Conservation (phyloP, 1,140 invertebrate species). For the Bradysia coprophila region DNA sequence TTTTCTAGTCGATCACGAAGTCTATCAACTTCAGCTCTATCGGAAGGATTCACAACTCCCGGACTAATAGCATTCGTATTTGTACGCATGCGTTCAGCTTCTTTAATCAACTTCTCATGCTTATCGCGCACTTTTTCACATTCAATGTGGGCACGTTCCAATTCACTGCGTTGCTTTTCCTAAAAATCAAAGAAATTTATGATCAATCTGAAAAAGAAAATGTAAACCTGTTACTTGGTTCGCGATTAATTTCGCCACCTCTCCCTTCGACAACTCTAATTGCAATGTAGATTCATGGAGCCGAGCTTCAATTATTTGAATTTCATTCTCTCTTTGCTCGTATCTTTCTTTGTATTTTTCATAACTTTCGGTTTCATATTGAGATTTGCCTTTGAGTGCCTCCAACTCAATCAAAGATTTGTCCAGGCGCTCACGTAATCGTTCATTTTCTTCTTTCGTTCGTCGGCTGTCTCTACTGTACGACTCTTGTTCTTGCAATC, state of each 20-base stretch:
- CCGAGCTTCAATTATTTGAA: conserved; percentile 56
- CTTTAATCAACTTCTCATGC: conserved; percentile 53
- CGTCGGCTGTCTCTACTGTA: conserved; percentile 49
- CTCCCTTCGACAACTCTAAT: conserved; percentile 55
- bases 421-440: conserved; percentile 62
- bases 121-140: conserved; percentile 68
- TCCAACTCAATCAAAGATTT: conserved; percentile 63
- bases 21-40: conserved; percentile 53
- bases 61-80: conserved; percentile 17
- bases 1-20: conserved; percentile 73
- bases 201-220: neutral
- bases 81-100: conserved; percentile 22
- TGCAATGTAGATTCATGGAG: conserved; percentile 62
- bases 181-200: conserved; percentile 18
- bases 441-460: conserved; percentile 65
- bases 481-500: conserved; percentile 50
- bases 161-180: conserved; percentile 56
- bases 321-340: conserved; percentile 50
- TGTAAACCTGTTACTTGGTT: conserved; percentile 9
- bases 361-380: conserved; percentile 71
- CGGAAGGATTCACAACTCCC: conserved; percentile 23
- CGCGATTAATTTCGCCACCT: conserved; percentile 48
- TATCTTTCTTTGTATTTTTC: conserved; percentile 56
- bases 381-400: conserved; percentile 65
- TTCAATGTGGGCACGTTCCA: conserved; percentile 65